Percentiles rank a stretch among this genome's conserved stretches.
These are phyloP conservation scores for Apis dorsata DNA, from an alignment of 1,140 invertebrate species.

Conservation along the genomic window DNA sequence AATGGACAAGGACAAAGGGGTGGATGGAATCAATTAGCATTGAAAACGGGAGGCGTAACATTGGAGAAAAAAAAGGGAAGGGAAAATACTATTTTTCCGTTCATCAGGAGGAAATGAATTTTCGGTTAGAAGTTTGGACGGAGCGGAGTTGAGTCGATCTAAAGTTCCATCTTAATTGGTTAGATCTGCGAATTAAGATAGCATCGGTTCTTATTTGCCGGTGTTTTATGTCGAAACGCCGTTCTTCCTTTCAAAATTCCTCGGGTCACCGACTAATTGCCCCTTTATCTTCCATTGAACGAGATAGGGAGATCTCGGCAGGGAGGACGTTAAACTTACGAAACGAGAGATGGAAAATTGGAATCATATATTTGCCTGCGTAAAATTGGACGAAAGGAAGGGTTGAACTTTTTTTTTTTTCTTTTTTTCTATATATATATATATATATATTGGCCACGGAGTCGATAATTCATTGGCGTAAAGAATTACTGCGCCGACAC, in stretches of 20 bases:
- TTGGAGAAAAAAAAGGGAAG: neutral
- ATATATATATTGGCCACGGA: neutral
- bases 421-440: too few relatives aligned
- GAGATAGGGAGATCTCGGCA: too few relatives aligned
- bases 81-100: neutral
- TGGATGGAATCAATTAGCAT: conserved; percentile 9
- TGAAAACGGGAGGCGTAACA: neutral
- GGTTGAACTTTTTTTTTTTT: neutral
- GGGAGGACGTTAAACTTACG: neutral
- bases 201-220: conserved; percentile 27
- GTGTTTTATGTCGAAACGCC: too few relatives aligned
- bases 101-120: conserved; percentile 9
- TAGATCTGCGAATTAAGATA: conserved; percentile 56
- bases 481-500: conserved; percentile 16
- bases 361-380: neutral
- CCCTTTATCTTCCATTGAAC: neutral
- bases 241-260: neutral
- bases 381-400: neutral
- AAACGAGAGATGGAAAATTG: neutral
- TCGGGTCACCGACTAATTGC: neutral
- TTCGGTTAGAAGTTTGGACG: neutral
- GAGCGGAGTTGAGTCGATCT: conserved; percentile 7
- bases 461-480: conserved; percentile 34
- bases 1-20: neutral
- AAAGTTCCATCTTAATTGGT: conserved; percentile 55